Evolutionary conservation across 2,888 invertebrate genomes (phyloP), one percentile per base, ranked within the genome.

Genomic region (Rosalia funebris): DNA sequence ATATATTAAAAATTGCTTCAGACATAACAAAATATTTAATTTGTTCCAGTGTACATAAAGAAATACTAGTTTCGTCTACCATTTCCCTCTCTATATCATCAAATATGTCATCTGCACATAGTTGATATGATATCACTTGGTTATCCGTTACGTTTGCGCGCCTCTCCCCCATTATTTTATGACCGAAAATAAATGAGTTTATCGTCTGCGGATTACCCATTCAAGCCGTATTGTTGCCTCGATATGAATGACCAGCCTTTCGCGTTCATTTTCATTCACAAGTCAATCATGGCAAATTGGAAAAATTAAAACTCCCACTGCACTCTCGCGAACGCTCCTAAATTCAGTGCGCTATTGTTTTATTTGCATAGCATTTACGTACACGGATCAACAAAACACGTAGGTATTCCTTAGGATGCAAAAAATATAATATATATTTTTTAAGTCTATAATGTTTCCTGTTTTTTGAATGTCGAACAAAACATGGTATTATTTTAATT

Each of bases 201-300:
- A 37, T 56, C 17, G 50, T 37, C 50, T 47, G 55, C 34, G 44
- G 36, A 62, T 63, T 63, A 54, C 42, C 48, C 60, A 63, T 63
- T 63, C 59, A 63, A 45, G 44, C 32, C n/a, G 52, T 45, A 54
- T 63, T 50, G 62, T 50, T 25, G 41, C 31, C n/a, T 31, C 25
- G 41, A 53, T 53, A 57, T 60, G 63, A 63, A 63, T 54, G 60
- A 60, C 57, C 60, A 60, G 52, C 60, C 56, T 60, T 60, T 63
- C 44, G 39, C 48, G 56, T 58, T 52, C 55, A 55, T 63, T 60
- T 60, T 56, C 60, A 63, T 63, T 60, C 58, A 58, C 39, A 54
- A 60, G 55, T 60, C 60, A 60, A 52, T 58, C 63, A 58, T 11
- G 31, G 37, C 31, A 34, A 32, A 20, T 50, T 45, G 57, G 41